Conservation (phyloP, 2,797 vertebrate genomes). For the Dromococcyx pavoninus region DNA sequence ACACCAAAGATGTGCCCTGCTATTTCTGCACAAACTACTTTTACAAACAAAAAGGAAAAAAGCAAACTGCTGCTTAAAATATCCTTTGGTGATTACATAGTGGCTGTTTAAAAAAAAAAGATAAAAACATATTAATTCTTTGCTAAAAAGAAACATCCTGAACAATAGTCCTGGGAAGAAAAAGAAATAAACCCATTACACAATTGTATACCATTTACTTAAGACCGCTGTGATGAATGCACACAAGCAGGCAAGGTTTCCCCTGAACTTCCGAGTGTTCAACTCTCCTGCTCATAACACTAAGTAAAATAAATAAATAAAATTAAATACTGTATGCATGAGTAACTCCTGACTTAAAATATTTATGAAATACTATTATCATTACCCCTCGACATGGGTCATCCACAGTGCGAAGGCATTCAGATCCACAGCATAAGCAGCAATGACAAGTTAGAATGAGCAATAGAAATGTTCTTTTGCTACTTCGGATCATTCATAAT, state of each 20-base stretch:
- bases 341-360: slow-evolving; percentile 2
- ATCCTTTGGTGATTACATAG: neutral
- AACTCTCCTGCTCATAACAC: neutral
- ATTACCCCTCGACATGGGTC: neutral
- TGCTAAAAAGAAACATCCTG: neutral
- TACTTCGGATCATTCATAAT: neutral
- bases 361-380: neutral
- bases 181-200: neutral
- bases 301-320: slow-evolving; percentile 19
- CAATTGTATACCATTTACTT: neutral
- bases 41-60: neutral
- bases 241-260: neutral
- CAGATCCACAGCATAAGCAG: neutral
- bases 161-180: neutral
- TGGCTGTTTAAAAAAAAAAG: neutral
- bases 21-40: neutral
- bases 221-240: neutral
- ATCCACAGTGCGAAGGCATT: neutral
- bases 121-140: neutral
- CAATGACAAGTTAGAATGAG: neutral
- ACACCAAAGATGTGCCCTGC: neutral
- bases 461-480: neutral
- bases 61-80: neutral
- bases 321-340: neutral
- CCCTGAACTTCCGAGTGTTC: neutral